Evolutionary conservation across 1,140 invertebrate species (phyloP).

Genomic region (Neotoxoptera formosana): DNA sequence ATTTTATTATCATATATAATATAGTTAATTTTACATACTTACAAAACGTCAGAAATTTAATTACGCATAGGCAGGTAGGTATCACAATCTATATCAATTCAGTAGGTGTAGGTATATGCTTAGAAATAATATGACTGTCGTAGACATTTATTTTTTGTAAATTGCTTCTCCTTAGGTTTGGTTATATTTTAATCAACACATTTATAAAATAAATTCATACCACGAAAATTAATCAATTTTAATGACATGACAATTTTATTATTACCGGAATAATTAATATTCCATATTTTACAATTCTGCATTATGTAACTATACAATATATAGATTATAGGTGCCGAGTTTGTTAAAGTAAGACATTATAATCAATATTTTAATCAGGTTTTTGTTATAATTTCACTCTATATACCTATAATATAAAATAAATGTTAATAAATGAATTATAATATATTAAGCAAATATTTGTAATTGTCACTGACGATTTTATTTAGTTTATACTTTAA

Average conservation of each 20-base stretch:
- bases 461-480: neutral
- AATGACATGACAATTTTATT: slow-evolving; percentile 18
- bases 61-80: neutral
- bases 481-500: neutral
- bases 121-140: neutral
- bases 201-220: neutral
- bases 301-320: neutral
- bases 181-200: neutral
- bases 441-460: neutral
- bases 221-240: neutral
- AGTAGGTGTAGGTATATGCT: neutral
- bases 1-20: neutral
- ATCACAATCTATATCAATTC: neutral
- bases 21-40: neutral
- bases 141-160: neutral
- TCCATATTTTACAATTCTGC: neutral
- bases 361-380: neutral
- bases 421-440: neutral
- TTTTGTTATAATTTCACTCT: neutral
- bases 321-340: neutral
- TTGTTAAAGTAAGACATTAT: neutral
- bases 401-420: neutral
- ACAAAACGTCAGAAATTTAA: neutral
- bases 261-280: neutral
- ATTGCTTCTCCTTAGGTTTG: neutral